These are phyloP conservation scores for Drosophila equinoxialis DNA, from an alignment of 1,140 invertebrate genomes.

Conservation along the genomic window DNA sequence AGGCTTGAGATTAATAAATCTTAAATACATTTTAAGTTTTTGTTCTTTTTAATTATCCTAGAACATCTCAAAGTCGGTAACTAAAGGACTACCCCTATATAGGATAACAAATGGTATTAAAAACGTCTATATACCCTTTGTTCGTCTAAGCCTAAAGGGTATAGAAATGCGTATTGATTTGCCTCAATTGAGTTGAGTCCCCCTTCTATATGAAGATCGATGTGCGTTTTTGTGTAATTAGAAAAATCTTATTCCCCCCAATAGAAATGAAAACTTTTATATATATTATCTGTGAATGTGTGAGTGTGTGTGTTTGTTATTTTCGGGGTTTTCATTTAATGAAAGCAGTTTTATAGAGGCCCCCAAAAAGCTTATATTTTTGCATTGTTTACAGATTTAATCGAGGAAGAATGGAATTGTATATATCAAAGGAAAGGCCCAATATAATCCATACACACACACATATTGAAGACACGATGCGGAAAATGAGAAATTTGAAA, in stretches of 20 bases:
- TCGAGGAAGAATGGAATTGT: constrained; percentile 11
- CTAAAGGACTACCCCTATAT: too few species aligned
- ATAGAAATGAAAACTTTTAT: too few species aligned
- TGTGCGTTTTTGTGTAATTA: constrained; percentile 65
- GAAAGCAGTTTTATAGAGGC: constrained; percentile 49
- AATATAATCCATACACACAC: constrained; percentile 44
- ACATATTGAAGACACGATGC: background rate
- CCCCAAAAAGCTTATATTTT: constrained; percentile 28
- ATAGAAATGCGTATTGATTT: constrained; percentile 48
- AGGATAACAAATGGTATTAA: too few species aligned
- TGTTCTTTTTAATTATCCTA: too few species aligned
- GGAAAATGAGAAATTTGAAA: constrained; percentile 38
- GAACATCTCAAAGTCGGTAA: too few species aligned
- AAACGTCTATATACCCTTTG: background rate
- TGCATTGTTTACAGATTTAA: constrained; percentile 59
- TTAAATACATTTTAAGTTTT: too few species aligned
- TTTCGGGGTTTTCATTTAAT: constrained; percentile 41
- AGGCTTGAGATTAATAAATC: too few species aligned
- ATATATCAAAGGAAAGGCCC: constrained; percentile 59
- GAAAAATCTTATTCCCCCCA: constrained; percentile 36
- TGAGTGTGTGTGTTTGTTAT: constrained; percentile 11
- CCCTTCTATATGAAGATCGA: constrained; percentile 37
- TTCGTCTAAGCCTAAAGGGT: background rate
- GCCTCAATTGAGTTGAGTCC: constrained; percentile 42
- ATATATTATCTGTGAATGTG: background rate